Conservation (phyloP, 2,113 vertebrate genomes). For the Crocuta crocuta region DNA sequence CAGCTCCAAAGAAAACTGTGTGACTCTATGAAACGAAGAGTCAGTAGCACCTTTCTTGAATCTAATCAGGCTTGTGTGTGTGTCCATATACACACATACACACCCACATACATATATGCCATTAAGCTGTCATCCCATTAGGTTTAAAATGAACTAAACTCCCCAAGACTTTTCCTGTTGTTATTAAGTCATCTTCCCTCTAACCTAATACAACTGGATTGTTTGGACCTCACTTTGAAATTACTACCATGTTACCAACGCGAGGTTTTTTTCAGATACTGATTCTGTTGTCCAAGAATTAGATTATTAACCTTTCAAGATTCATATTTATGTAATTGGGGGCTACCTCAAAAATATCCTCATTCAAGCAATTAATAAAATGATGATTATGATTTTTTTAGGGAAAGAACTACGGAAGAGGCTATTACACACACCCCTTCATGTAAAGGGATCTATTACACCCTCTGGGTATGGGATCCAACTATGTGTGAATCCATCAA, state of each 20-base stretch:
- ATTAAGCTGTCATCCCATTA: background rate
- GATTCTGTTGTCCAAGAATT: background rate
- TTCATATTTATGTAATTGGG: background rate
- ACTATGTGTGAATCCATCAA: background rate
- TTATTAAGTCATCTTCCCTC: background rate
- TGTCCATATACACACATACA: background rate
- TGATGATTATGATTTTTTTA: background rate
- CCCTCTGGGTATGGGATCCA: background rate
- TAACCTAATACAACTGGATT: background rate
- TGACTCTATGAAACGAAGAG: background rate
- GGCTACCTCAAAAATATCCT: background rate
- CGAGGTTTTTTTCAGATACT: background rate
- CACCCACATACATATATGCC: background rate
- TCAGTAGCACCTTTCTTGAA: background rate
- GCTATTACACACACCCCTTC: background rate
- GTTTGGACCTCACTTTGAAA: background rate
- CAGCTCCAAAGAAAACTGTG: background rate
- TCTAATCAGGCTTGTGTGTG: background rate
- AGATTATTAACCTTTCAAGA: background rate
- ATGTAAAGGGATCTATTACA: background rate
- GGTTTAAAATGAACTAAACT: background rate
- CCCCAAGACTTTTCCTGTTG: background rate
- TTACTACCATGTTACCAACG: background rate
- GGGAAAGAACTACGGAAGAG: background rate
- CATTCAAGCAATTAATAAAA: conserved; percentile 6